Percentiles rank a stretch among this genome's conserved stretches.
Evolutionary conservation across 1,140 invertebrate genomes (phyloP).

Genomic region (Ptiloglossa arizonensis): DNA sequence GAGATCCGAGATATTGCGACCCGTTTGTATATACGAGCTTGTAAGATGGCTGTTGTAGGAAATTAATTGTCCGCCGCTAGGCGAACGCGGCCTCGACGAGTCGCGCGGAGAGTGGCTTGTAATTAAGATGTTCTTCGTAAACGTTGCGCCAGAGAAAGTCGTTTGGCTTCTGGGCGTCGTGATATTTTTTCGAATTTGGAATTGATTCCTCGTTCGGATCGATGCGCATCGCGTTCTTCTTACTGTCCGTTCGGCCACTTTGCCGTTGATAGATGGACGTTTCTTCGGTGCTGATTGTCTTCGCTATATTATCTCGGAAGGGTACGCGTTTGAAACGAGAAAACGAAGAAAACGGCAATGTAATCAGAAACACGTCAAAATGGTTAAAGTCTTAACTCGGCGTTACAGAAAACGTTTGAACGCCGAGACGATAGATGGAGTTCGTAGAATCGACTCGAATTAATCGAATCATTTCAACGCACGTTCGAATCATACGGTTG

Average conservation of each 20-base stretch:
- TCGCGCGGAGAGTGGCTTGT: neutral
- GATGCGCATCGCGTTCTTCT: neutral
- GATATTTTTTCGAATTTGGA: neutral
- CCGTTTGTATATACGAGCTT: conserved; percentile 13
- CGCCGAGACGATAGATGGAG: no score
- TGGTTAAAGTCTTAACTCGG: neutral
- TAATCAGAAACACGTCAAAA: no score
- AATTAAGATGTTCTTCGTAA: conserved; percentile 25
- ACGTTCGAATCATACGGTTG: no score
- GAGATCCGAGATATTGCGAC: neutral
- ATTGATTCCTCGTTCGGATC: neutral
- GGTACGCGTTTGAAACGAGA: neutral
- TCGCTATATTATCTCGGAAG: neutral
- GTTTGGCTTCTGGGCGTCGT: neutral
- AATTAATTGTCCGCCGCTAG: conserved; percentile 34
- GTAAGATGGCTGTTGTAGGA: conserved; percentile 1
- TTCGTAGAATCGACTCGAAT: no score
- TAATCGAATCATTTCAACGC: no score
- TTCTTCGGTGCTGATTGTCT: neutral
- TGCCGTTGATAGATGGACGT: neutral
- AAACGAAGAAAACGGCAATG: neutral
- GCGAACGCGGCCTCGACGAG: neutral
- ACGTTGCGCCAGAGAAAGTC: neutral
- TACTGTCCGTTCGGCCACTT: neutral
- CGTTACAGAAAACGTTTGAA: no score